A percentile compares a stretch with the other conserved stretches of the same genome.
Conservation (phyloP, 2,797 vertebrate species). For the Notolabrus celidotus region DNA sequence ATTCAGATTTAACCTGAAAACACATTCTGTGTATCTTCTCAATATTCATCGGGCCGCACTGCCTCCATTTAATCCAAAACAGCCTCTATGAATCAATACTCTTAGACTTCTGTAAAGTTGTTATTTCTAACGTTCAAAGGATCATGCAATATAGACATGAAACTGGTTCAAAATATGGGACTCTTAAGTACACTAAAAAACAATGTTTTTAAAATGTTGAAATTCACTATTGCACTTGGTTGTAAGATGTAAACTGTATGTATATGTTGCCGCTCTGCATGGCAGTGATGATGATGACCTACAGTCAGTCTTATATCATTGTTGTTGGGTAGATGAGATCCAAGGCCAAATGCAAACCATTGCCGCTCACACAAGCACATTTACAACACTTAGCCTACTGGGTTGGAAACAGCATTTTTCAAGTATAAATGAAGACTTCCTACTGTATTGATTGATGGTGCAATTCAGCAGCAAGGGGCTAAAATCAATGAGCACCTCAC, state of each 20-base stretch:
- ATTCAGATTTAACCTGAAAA: too few species aligned
- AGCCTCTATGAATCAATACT: too few species aligned
- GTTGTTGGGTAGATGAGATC: constrained; percentile 31
- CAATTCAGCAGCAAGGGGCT: constrained; percentile 76
- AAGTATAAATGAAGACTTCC: constrained; percentile 87
- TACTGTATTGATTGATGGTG: constrained; percentile 85
- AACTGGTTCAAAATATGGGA: too few species aligned
- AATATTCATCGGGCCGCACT: too few species aligned
- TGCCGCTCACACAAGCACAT: constrained; percentile 6
- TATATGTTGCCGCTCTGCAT: background rate
- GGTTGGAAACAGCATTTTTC: constrained; percentile 78
- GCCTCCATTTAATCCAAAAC: too few species aligned
- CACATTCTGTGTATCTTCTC: too few species aligned
- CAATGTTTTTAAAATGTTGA: too few species aligned
- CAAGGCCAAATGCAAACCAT: constrained; percentile 37
- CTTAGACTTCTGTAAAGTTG: too few species aligned
- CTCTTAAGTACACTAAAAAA: too few species aligned
- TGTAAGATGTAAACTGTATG: constrained; percentile 10
- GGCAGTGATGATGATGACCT: background rate
- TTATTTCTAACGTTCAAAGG: too few species aligned
- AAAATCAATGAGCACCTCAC: constrained; percentile 82
- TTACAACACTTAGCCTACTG: constrained; percentile 55
- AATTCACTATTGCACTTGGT: background rate
- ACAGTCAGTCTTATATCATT: constrained; percentile 6
- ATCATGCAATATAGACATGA: too few species aligned